A percentile compares a stretch with the other conserved stretches of the same genome.
These are phyloP conservation scores for Julus scandinavius DNA, from an alignment of 2,888 invertebrate species.

Conservation along the genomic window DNA sequence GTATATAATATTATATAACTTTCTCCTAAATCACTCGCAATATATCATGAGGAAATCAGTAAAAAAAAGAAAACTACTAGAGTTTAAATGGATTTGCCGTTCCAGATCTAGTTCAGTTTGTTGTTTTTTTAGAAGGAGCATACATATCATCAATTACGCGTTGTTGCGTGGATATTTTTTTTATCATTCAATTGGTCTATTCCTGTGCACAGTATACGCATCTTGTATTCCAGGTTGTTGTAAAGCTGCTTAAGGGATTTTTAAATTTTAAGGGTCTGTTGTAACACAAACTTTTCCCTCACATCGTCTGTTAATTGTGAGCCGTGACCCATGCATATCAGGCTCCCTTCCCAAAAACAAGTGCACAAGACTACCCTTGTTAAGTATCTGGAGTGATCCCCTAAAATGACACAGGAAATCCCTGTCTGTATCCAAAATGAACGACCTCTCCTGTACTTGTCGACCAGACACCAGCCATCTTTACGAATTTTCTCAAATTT, in stretches of 20 bases:
- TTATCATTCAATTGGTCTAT: not conserved
- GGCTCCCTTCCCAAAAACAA: not conserved
- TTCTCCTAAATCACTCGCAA: not conserved
- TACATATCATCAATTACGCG: too few species aligned
- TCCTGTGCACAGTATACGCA: not conserved
- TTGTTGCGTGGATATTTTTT: not conserved
- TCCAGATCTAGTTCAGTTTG: not conserved
- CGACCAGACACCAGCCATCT: not conserved
- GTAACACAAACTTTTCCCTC: not conserved
- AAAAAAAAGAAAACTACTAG: not conserved
- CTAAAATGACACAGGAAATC: not conserved
- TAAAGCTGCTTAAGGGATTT: not conserved
- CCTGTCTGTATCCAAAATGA: not conserved
- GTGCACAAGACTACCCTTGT: not conserved
- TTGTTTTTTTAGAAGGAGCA: not conserved
- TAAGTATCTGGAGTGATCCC: not conserved
- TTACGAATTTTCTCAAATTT: slow-evolving; percentile 30
- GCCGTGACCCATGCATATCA: not conserved
- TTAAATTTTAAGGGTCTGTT: not conserved
- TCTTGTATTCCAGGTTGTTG: not conserved
- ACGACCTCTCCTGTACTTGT: not conserved
- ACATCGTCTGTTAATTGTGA: not conserved
- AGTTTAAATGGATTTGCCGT: not conserved
- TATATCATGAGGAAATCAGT: not conserved
- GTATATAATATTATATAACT: not conserved